These are phyloP conservation scores for Drosophila aldrichi DNA, from an alignment of 2,888 invertebrate genomes.

Conservation along the genomic window DNA sequence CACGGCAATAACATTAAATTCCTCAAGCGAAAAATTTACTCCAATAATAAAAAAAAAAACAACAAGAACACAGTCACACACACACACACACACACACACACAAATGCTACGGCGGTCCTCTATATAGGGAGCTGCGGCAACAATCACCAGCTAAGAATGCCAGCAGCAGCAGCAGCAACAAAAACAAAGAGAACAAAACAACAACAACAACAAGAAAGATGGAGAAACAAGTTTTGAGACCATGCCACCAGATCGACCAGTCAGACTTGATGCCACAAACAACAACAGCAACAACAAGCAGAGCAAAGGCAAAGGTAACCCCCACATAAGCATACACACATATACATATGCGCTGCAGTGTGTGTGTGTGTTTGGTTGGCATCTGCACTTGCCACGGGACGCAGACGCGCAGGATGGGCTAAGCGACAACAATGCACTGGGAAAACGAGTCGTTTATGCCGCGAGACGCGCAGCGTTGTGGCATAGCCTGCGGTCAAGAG, in stretches of 20 bases:
- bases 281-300: constrained; percentile 51
- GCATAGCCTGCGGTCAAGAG: constrained; percentile 55
- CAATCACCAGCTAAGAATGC: constrained; percentile 75
- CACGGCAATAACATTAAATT: constrained; percentile 69
- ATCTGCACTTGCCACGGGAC: constrained; percentile 56
- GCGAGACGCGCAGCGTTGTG: constrained; percentile 27
- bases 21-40: constrained; percentile 80
- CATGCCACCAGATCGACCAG: constrained; percentile 75
- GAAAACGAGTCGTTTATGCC: constrained; percentile 48
- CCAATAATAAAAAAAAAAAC: constrained; percentile 63
- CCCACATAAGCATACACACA: constrained; percentile 42
- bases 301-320: constrained; percentile 64
- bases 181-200: constrained; percentile 40
- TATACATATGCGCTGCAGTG: neutral
- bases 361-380: constrained; percentile 37
- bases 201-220: neutral
- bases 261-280: constrained; percentile 70
- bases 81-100: constrained; percentile 16
- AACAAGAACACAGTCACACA: constrained; percentile 17
- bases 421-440: constrained; percentile 42
- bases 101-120: neutral
- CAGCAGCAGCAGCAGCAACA: constrained; percentile 58
- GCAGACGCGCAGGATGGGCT: constrained; percentile 42
- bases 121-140: constrained; percentile 53
- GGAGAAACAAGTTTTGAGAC: constrained; percentile 69